Evolutionary conservation across 2,888 invertebrate species (phyloP).

Genomic region (Luffia ferchaultella): DNA sequence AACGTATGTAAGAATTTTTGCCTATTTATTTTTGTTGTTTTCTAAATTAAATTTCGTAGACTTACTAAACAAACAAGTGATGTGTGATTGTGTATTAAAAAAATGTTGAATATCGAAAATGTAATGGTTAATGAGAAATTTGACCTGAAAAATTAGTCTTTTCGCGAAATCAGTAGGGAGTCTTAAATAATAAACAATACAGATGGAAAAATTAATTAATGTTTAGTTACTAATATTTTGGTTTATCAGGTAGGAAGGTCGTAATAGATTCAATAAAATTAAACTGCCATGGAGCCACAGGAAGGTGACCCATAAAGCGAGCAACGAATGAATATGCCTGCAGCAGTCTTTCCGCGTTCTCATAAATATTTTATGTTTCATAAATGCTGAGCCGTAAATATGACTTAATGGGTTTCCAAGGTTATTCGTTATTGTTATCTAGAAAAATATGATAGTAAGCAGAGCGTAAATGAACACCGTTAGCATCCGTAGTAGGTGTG

Average conservation of each 20-base stretch:
- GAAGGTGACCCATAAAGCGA: constrained; percentile 49
- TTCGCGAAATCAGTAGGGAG: no score
- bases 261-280: not conserved
- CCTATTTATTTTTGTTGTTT: no score
- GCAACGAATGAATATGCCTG: constrained; percentile 37
- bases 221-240: no score
- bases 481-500: not conserved
- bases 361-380: constrained; percentile 60
- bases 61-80: no score
- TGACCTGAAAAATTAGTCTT: no score
- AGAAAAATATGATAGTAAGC: not conserved
- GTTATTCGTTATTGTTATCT: constrained; percentile 29
- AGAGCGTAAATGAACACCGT: not conserved
- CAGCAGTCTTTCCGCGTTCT: constrained; percentile 42
- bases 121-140: no score
- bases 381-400: constrained; percentile 57
- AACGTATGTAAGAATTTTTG: no score
- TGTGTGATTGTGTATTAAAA: no score
- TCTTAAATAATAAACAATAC: no score
- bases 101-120: no score
- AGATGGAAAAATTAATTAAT: constrained; percentile 2
- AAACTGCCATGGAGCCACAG: not conserved
- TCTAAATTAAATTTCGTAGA: no score
- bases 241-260: not conserved
- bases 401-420: constrained; percentile 53